Base-by-base conservation (phyloP, 2,113 vertebrate genomes). In the Oenanthe oenanthe region DNA sequence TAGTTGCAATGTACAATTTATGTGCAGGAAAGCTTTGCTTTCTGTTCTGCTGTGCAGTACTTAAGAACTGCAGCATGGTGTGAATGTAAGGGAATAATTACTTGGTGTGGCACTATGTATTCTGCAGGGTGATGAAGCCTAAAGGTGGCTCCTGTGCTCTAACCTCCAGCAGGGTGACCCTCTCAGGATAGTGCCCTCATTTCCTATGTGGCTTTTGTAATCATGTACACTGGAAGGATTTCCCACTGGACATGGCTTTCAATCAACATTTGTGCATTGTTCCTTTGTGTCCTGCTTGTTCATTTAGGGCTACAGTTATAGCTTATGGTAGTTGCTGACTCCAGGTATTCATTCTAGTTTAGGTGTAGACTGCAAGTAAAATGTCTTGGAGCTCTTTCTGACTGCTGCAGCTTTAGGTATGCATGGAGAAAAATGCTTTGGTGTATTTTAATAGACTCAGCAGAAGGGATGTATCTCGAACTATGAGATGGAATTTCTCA, bases 31-130 rank as follows among this genome's bases (percentile, higher is more conserved):
- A 50, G 29, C 63, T 92, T 71, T 54, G 7, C 16, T 65, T 92
- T 81, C 32, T 34, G 4, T 62, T 77, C 32, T 74, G 18, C 34
- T 80, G 51, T 67, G 18, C 3, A 14, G 5, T 54, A 38, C 24
- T 75, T 70, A 17, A 63, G n/a, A 85, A 67, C 13, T 43, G 13
- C 48, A 60, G 10, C 8, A 5, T 17, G 13, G 15, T 78, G 4
- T 62, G 28, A 63, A 24, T 40, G 13, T 25, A 40, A 71, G 40
- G 57, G 81, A 74, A 4, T 71, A 60, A 40, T 63, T 48, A 24
- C 6, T 42, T 53, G 22, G 6, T 16, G 3, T 62, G 26, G 13
- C 29, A 24, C 20, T 66, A 1, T 0, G 0, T 38, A 5, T 28
- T 93, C 20, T 21, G 74, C 8, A 13, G 25, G 29, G 6, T 81